A percentile compares a stretch with the other conserved stretches of the same genome.
Conservation (phyloP, 1,140 invertebrate species). For the Drosophila busckii region DNA sequence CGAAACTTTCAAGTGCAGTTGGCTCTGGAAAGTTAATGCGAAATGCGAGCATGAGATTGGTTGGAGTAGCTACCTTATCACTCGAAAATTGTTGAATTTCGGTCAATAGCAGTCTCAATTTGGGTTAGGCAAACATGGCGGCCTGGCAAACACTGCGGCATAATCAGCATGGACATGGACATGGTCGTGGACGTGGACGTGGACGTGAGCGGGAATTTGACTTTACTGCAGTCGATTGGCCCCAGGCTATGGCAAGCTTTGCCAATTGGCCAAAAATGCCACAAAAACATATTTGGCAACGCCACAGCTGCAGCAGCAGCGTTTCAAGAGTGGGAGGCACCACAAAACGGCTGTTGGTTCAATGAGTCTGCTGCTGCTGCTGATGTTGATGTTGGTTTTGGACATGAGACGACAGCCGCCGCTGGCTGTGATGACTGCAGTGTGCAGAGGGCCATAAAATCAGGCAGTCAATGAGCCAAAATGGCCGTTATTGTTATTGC, state of each 20-base stretch:
- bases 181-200: constrained; percentile 9
- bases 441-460: constrained; percentile 52
- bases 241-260: constrained; percentile 39
- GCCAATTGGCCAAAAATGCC: constrained; percentile 71
- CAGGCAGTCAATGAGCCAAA: constrained; percentile 71
- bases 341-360: constrained; percentile 57
- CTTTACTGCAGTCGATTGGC: constrained; percentile 58
- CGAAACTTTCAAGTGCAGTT: constrained; percentile 54
- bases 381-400: constrained; percentile 54
- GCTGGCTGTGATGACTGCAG: background rate
- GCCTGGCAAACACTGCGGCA: constrained; percentile 63
- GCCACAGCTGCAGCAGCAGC: constrained; percentile 16
- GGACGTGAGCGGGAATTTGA: constrained; percentile 34
- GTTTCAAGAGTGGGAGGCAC: background rate
- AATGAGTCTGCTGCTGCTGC: constrained; percentile 44
- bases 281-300: constrained; percentile 72
- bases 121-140: constrained; percentile 65
- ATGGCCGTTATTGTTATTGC: constrained; percentile 68
- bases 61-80: constrained; percentile 23
- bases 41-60: constrained; percentile 27
- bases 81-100: constrained; percentile 59
- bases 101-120: constrained; percentile 71
- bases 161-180: constrained; percentile 46
- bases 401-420: constrained; percentile 41
- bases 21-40: constrained; percentile 31